phyloP scores from a whole-genome alignment of 1,140 invertebrate species.

The Palaemon carinicauda region DNA sequence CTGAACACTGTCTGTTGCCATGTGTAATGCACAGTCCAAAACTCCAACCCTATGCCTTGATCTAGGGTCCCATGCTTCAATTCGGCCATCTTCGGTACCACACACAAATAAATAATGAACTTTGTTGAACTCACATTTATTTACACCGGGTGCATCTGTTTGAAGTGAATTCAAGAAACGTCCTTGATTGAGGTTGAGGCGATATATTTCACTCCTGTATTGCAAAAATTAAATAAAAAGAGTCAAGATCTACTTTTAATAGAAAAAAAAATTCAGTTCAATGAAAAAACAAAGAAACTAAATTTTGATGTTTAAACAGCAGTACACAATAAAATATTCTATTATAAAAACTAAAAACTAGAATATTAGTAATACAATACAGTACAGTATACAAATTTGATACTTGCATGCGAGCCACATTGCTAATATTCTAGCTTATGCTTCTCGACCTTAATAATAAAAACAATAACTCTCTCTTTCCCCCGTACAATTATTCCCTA shows the following conservation, averaged over 20 bases:
- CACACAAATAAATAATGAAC: conserved; percentile 86
- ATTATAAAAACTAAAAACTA: too few species aligned
- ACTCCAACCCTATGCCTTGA: conserved; percentile 77
- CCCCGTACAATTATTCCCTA: too few species aligned
- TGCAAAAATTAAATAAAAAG: conserved; percentile 54
- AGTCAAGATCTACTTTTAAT: background rate
- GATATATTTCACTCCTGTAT: conserved; percentile 86
- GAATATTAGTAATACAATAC: too few species aligned
- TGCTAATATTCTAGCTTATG: too few species aligned
- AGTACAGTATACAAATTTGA: too few species aligned
- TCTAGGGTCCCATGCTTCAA: conserved; percentile 97
- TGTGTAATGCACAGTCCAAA: conserved; percentile 78
- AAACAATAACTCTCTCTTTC: too few species aligned
- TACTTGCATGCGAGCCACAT: too few species aligned
- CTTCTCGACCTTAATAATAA: too few species aligned
- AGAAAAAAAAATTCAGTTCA: background rate
- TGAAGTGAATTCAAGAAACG: conserved; percentile 87
- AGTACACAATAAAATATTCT: too few species aligned
- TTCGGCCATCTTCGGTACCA: conserved; percentile 89
- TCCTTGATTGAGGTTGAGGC: conserved; percentile 94
- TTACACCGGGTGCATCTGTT: conserved; percentile 80
- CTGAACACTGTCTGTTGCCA: conserved; percentile 37
- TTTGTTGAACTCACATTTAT: conserved; percentile 88
- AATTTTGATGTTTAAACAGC: too few species aligned
- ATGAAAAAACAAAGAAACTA: too few species aligned